These are phyloP conservation scores for Paradisaea rubra DNA, from an alignment of 2,113 vertebrate species.

Conservation along the genomic window DNA sequence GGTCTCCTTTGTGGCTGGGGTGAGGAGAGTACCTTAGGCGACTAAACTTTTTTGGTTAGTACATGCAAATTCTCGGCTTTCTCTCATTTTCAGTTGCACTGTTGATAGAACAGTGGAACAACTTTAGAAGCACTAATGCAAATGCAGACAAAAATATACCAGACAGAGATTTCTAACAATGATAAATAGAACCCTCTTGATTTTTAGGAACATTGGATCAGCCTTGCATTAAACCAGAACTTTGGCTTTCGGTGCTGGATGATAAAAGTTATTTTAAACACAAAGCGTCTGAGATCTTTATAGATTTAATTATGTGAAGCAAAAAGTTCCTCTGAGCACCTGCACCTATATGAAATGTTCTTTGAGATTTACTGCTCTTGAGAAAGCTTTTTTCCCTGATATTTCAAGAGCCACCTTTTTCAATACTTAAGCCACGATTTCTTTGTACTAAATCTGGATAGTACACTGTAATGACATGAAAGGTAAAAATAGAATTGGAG, in stretches of 20 bases:
- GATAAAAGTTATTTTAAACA: background rate
- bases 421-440: background rate
- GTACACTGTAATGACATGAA: background rate
- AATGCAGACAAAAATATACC: background rate
- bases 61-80: background rate
- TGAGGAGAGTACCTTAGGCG: background rate
- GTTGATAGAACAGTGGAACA: background rate
- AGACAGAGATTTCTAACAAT: background rate
- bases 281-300: background rate
- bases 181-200: background rate
- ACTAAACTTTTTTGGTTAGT: background rate
- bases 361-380: background rate
- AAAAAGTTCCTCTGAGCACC: background rate
- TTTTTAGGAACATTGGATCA: background rate
- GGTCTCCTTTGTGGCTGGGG: background rate
- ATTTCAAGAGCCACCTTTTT: background rate
- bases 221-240: background rate
- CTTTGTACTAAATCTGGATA: constrained; percentile 14
- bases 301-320: background rate
- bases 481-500: constrained; percentile 27
- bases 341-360: background rate
- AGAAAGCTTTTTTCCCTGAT: background rate
- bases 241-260: background rate
- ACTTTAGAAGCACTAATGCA: background rate
- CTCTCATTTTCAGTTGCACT: background rate